Percentiles rank a stretch among this genome's conserved stretches.
phyloP scores from a whole-genome alignment of 2,888 invertebrate species.

The Matsumyia berberina region DNA sequence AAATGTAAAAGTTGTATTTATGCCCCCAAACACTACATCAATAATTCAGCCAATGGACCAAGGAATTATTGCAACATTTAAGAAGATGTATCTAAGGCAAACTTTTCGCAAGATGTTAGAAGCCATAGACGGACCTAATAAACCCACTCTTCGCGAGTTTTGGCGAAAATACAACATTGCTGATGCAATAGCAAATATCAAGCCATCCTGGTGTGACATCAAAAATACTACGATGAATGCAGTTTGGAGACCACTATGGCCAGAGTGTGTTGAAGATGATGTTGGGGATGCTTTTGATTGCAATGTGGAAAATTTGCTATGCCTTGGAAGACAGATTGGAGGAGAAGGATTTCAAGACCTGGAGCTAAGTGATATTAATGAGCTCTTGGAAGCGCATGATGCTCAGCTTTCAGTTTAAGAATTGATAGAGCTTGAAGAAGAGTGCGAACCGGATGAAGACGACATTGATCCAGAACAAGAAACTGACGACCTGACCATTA shows the following conservation, averaged over 20 bases:
- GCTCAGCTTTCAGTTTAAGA: constrained; percentile 18
- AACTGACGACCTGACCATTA: too few species aligned
- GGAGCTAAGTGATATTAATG: constrained; percentile 11
- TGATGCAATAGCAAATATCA: constrained; percentile 19
- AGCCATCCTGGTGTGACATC: too few species aligned
- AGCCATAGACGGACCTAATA: constrained; percentile 22
- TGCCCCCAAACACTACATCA: constrained; percentile 39
- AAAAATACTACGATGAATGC: constrained; percentile 7
- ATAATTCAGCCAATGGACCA: constrained; percentile 48
- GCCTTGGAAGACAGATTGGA: too few species aligned
- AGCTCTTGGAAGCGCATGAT: constrained; percentile 11
- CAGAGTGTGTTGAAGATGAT: constrained; percentile 27
- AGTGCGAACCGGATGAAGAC: constrained; percentile 5
- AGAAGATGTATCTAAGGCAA: constrained; percentile 64
- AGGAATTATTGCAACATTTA: constrained; percentile 53
- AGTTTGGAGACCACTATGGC: constrained; percentile 35
- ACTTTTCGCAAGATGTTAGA: constrained; percentile 38
- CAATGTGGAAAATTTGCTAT: too few species aligned
- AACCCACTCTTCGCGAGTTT: too few species aligned
- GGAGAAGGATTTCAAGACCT: constrained; percentile 9
- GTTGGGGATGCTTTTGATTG: constrained; percentile 22
- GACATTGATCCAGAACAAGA: too few species aligned
- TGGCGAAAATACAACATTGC: constrained; percentile 19
- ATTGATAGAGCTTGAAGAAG: too few species aligned
- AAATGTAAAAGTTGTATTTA: constrained; percentile 39